Percentiles rank a stretch among this genome's conserved stretches.
phyloP scores from a whole-genome alignment of 35 echinoderm and acorn worm genomes.

The Chiridota heheva region DNA sequence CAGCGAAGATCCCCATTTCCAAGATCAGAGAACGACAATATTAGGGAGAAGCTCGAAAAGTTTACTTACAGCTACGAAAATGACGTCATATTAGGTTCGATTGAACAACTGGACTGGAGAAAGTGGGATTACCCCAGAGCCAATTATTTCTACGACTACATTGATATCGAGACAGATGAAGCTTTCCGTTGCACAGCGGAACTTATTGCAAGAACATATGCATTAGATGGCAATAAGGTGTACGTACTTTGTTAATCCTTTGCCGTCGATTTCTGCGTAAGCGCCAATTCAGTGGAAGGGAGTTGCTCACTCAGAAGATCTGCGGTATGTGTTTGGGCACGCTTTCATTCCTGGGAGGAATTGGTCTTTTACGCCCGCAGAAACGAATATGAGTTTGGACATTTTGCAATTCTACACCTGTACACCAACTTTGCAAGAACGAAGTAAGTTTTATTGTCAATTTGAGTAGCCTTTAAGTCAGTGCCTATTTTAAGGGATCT shows the following conservation, averaged over 20 bases:
- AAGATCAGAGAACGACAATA: constrained; percentile 15
- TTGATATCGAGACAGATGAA: constrained; percentile 36
- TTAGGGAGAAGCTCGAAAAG: constrained; percentile 8
- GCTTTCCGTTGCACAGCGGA: constrained; percentile 53
- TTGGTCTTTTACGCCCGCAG: neutral
- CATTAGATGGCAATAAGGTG: constrained; percentile 22
- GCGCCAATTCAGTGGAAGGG: neutral
- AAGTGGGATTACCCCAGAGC: constrained; percentile 22
- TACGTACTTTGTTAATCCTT: constrained; percentile 65
- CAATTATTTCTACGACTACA: constrained; percentile 46
- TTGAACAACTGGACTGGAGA: constrained; percentile 58
- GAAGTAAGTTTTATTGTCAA: no score
- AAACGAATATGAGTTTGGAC: neutral
- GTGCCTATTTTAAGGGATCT: no score
- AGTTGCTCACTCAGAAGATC: constrained; percentile 5
- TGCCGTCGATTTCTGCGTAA: constrained; percentile 19
- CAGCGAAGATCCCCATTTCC: neutral
- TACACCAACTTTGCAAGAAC: constrained; percentile 35
- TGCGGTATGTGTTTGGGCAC: constrained; percentile 33
- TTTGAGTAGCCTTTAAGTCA: no score
- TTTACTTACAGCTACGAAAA: constrained; percentile 16
- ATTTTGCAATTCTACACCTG: constrained; percentile 29
- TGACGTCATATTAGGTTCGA: constrained; percentile 23
- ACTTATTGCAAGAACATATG: constrained; percentile 25
- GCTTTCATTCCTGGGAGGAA: neutral